phyloP scores from a whole-genome alignment of 2,888 invertebrate species.

The Phortica okadai region DNA sequence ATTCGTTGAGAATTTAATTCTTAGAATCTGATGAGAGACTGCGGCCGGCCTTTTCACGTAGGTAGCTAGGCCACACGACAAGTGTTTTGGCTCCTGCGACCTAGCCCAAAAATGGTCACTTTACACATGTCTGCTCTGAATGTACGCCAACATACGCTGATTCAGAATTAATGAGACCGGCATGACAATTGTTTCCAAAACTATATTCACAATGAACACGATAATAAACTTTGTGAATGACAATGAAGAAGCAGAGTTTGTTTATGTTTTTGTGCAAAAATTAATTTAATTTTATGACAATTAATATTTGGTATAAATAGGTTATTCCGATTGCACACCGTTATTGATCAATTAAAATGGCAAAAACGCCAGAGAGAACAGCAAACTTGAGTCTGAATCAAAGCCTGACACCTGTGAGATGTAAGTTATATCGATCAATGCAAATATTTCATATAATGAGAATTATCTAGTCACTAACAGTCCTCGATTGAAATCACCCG shows the following conservation, averaged over 20 bases:
- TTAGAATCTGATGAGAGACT: neutral
- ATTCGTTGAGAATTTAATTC: neutral
- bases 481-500: constrained; percentile 49
- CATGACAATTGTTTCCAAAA: neutral
- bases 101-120: too few relatives aligned
- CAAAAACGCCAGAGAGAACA: constrained; percentile 44
- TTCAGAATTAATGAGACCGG: too few relatives aligned
- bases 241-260: constrained; percentile 1
- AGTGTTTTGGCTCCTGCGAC: neutral
- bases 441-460: neutral
- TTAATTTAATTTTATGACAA: too few relatives aligned
- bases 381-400: constrained; percentile 29
- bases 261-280: neutral
- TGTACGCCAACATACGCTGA: too few relatives aligned
- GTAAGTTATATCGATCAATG: constrained; percentile 50
- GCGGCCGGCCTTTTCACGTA: constrained; percentile 27
- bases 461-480: constrained; percentile 60
- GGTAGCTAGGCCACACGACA: neutral
- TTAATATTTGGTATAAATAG: too few relatives aligned
- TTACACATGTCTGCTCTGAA: too few relatives aligned
- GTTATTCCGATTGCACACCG: neutral
- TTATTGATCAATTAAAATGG: neutral
- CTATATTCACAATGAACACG: neutral
- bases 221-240: neutral
- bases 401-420: constrained; percentile 65